These are phyloP conservation scores for Coturnix japonica DNA, from an alignment of 2,113 vertebrate genomes.

Conservation along the genomic window DNA sequence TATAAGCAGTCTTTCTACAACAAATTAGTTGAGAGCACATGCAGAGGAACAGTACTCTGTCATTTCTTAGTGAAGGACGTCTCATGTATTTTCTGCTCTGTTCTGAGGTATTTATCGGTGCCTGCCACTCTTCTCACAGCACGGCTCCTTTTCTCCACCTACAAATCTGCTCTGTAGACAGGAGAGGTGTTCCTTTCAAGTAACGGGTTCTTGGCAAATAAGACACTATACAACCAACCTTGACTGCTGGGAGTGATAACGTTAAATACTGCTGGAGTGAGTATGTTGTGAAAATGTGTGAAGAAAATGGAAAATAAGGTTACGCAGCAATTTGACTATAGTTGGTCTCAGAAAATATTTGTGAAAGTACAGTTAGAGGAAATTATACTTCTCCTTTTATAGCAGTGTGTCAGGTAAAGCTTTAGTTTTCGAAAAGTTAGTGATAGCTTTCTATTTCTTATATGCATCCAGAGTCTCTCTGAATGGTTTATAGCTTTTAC, in stretches of 20 bases:
- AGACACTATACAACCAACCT: conserved; percentile 17
- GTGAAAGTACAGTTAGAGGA: neutral
- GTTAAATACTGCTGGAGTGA: conserved; percentile 16
- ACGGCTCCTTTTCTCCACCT: neutral
- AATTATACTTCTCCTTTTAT: neutral
- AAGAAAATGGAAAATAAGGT: neutral
- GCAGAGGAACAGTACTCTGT: neutral
- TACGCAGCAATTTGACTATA: neutral
- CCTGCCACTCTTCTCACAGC: neutral
- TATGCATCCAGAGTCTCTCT: neutral
- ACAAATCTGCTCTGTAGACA: neutral
- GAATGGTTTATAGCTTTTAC: neutral
- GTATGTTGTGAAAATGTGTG: neutral
- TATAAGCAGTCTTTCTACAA: neutral
- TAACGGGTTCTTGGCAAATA: neutral
- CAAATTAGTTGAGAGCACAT: neutral
- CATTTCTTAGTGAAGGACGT: neutral
- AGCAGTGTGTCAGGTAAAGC: neutral
- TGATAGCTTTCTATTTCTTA: neutral
- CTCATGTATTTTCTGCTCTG: neutral
- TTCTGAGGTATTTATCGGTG: neutral
- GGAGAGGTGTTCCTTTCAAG: conserved; percentile 30
- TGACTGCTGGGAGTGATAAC: conserved; percentile 9
- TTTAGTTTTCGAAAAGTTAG: neutral
- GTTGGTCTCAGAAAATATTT: conserved; percentile 18